Conservation (phyloP, 2,888 invertebrate genomes). For the Dioctria rufipes region DNA sequence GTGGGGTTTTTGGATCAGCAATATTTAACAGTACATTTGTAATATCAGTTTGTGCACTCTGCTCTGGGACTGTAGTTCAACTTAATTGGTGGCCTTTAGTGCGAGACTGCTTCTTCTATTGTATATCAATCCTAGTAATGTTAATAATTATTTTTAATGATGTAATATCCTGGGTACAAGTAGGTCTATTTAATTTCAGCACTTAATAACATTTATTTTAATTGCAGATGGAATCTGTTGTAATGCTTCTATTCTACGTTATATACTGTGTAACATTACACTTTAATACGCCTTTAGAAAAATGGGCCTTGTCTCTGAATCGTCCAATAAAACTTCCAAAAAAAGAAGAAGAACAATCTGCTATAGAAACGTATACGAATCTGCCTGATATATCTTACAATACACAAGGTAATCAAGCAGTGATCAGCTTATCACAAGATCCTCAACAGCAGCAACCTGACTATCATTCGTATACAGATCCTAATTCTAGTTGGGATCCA, state of each 20-base stretch:
- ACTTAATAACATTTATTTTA: constrained; percentile 17
- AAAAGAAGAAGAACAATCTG: constrained; percentile 78
- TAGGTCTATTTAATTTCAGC: not conserved
- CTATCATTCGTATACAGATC: constrained; percentile 69
- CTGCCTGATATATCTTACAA: constrained; percentile 69
- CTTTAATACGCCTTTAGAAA: constrained; percentile 86
- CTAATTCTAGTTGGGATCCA: constrained; percentile 74
- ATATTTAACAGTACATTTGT: constrained; percentile 98
- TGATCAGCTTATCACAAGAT: constrained; percentile 67
- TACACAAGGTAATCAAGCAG: constrained; percentile 68
- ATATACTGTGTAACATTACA: constrained; percentile 89
- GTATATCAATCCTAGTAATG: constrained; percentile 90
- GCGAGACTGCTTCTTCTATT: constrained; percentile 93
- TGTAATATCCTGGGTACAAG: constrained; percentile 83
- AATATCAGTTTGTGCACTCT: constrained; percentile 90
- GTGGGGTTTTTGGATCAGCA: constrained; percentile 94
- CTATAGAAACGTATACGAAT: constrained; percentile 77
- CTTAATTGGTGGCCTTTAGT: constrained; percentile 96
- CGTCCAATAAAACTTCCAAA: constrained; percentile 84
- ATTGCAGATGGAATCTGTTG: constrained; percentile 84
- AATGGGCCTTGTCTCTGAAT: constrained; percentile 85
- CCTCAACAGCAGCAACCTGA: constrained; percentile 64
- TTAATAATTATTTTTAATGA: constrained; percentile 88
- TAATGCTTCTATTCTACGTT: constrained; percentile 89
- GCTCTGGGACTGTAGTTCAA: constrained; percentile 87